A percentile compares a stretch with the other conserved stretches of the same genome.
phyloP scores from a whole-genome alignment of 53 echinoderm and acorn worm genomes.

The Echinarachnius parma region DNA sequence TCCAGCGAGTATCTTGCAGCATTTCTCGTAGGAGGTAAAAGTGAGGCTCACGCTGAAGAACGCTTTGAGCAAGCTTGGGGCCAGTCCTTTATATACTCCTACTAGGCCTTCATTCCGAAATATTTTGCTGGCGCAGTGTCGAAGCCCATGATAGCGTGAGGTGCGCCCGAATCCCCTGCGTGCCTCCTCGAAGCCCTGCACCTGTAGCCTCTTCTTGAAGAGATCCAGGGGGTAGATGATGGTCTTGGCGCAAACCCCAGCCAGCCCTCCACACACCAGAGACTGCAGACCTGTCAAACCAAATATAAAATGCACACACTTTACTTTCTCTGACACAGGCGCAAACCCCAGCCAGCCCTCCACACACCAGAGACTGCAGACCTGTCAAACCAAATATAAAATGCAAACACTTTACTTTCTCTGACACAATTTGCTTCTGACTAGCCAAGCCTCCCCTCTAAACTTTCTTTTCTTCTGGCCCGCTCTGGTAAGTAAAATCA shows the following conservation, averaged over 20 bases:
- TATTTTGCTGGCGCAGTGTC: constrained; percentile 58
- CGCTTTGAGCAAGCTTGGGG: constrained; percentile 77
- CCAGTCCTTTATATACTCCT: constrained; percentile 78
- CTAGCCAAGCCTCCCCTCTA: too few relatives aligned
- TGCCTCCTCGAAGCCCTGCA: constrained; percentile 93
- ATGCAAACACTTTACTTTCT: too few relatives aligned
- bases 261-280: constrained; percentile 67
- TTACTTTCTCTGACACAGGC: too few relatives aligned
- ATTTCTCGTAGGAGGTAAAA: constrained; percentile 84
- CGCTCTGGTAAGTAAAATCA: too few relatives aligned
- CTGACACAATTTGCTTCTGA: too few relatives aligned
- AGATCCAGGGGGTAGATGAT: constrained; percentile 79
- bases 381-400: too few relatives aligned
- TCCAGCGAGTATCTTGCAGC: constrained; percentile 41
- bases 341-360: constrained; percentile 73
- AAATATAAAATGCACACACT: too few relatives aligned
- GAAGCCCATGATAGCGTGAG: constrained; percentile 48
- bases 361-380: constrained; percentile 65
- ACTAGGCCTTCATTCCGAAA: constrained; percentile 58
- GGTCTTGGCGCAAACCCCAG: constrained; percentile 82
- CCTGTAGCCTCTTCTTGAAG: constrained; percentile 90
- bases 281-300: constrained; percentile 44
- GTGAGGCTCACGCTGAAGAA: constrained; percentile 64
- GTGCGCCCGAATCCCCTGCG: constrained; percentile 75
- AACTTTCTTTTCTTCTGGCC: too few relatives aligned